These are phyloP conservation scores for Steromphala cineraria DNA, from an alignment of 2,888 invertebrate genomes.

Conservation along the genomic window DNA sequence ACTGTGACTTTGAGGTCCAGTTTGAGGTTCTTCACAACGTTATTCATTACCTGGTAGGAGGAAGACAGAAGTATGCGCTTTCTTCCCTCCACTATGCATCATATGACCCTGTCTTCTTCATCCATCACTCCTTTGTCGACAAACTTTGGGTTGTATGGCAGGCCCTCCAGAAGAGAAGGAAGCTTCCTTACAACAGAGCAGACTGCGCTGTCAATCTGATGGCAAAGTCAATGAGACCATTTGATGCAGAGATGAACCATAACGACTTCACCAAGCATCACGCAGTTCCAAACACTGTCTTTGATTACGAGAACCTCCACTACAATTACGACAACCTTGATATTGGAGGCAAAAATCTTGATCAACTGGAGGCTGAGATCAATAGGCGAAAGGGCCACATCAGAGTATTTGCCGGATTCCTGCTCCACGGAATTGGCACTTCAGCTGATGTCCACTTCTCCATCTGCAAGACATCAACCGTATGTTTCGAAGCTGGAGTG, in stretches of 20 bases:
- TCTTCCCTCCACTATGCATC: constrained; percentile 46
- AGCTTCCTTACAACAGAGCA: constrained; percentile 35
- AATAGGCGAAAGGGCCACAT: constrained; percentile 20
- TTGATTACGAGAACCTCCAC: constrained; percentile 38
- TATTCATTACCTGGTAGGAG: constrained; percentile 40
- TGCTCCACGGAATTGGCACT: constrained; percentile 40
- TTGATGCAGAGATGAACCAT: constrained; percentile 23
- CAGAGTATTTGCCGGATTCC: constrained; percentile 41
- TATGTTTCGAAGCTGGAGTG: constrained; percentile 21
- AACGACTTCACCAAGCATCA: constrained; percentile 19
- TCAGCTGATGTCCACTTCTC: constrained; percentile 34
- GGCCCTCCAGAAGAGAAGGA: constrained; percentile 41
- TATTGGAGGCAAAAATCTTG: constrained; percentile 44
- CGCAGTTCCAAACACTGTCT: constrained; percentile 34
- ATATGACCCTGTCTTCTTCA: constrained; percentile 47
- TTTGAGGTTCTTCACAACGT: constrained; percentile 43
- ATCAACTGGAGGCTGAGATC: constrained; percentile 38
- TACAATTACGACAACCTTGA: constrained; percentile 43
- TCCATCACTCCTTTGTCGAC: constrained; percentile 43
- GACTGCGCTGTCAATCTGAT: constrained; percentile 43
- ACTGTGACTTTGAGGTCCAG: constrained; percentile 46
- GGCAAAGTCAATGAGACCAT: constrained; percentile 33
- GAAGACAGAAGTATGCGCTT: constrained; percentile 32
- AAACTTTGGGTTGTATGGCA: constrained; percentile 49
- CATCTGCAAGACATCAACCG: constrained; percentile 23